These are phyloP conservation scores for Zaprionus ornatus DNA, from an alignment of 1,140 invertebrate genomes.

Conservation along the genomic window DNA sequence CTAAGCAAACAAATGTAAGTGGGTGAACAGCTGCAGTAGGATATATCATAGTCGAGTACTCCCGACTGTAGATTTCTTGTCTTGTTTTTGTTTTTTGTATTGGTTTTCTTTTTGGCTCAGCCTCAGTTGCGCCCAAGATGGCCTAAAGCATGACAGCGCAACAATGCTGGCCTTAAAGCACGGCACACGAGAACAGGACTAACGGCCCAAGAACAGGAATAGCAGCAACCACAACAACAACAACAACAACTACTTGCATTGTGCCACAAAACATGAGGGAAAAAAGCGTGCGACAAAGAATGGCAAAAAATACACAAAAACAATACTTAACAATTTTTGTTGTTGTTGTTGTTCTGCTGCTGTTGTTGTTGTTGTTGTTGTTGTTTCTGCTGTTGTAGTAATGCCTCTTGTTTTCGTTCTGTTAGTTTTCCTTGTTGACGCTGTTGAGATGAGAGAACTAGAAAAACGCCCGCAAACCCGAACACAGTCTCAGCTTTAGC, in stretches of 20 bases:
- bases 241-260: slow-evolving; percentile 24
- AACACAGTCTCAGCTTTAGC: neutral
- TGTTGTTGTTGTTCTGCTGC: slow-evolving; percentile 3
- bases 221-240: neutral
- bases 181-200: neutral
- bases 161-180: slow-evolving; percentile 9
- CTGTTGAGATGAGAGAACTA: slow-evolving; percentile 25
- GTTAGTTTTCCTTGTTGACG: slow-evolving; percentile 39
- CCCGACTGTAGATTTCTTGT: neutral
- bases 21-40: too few relatives aligned
- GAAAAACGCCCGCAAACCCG: neutral
- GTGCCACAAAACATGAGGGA: slow-evolving; percentile 10
- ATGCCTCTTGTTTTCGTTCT: slow-evolving; percentile 25
- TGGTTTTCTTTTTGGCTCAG: neutral
- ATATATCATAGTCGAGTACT: too few relatives aligned
- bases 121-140: neutral
- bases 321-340: slow-evolving; percentile 61
- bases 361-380: slow-evolving; percentile 12
- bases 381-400: slow-evolving; percentile 25
- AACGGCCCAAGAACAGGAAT: neutral
- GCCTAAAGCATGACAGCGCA: slow-evolving; percentile 2
- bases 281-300: slow-evolving; percentile 57
- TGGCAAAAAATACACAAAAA: slow-evolving; percentile 54
- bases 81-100: neutral
- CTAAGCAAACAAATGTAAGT: too few relatives aligned